Evolutionary conservation across 1,140 invertebrate species (phyloP), one percentile per base, ranked within the genome.

Genomic region (Anoplophora glabripennis): DNA sequence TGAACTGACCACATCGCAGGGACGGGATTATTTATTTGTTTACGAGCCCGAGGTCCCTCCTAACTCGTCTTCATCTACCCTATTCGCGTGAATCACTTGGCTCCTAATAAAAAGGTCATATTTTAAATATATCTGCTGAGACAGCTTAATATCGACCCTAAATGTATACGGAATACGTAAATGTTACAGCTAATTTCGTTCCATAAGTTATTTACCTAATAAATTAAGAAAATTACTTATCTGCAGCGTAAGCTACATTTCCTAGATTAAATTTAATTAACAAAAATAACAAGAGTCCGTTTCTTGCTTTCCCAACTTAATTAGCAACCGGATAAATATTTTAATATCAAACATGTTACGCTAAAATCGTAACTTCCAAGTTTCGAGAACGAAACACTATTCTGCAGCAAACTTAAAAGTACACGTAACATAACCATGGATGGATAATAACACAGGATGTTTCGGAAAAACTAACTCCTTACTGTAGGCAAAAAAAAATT

Each of bases 11-110:
- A 46, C 44, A 46, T 21, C 14, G n/a, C n/a, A 18, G 44, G 44
- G 44, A 46, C 17, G 7, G 28, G 18, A 46, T 28, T 46, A 46
- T 46, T 46, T 46, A 46, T 46, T 46, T 46, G 44, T 46, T 46
- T 46, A 46, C 44, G 44, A 40, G 38, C 38, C 11, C 11, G 11
- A n/a, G 38, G 44, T 21, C 44, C 17, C 28, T 46, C 28, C 44
- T 12, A 21, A 11, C 21, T n/a, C 44, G 44, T 46, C 44, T 46
- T 46, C 17, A 46, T 46, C 44, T 21, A 46, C 44, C 44, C 44
- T 46, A 17, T 46, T 46, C 44, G 44, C 44, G 44, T 46, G 44
- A 46, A 46, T 46, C 44, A 46, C 44, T 46, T 46, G 17, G 44
- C 28, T 21, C 17, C 44, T 46, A 46, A 46, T 46, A 46, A 46